Conservation (phyloP, 2,888 invertebrate genomes). For the Peribatodes rhomboidaria region DNA sequence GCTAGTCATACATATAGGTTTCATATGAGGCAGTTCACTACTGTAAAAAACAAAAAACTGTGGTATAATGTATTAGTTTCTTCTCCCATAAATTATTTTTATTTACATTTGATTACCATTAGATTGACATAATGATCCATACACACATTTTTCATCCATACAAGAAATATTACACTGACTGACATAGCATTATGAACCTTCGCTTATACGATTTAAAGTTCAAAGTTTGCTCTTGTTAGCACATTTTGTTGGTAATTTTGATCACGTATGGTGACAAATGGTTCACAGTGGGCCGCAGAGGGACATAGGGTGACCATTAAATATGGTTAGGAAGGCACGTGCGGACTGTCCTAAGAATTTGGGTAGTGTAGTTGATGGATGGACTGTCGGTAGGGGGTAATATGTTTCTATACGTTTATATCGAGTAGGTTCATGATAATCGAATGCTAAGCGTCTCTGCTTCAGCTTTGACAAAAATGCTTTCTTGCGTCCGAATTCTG, state of each 20-base stretch:
- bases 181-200: constrained; percentile 2
- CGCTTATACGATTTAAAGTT: background rate
- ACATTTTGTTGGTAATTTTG: constrained; percentile 34
- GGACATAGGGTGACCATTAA: constrained; percentile 66
- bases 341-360: constrained; percentile 67
- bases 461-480: too few relatives aligned
- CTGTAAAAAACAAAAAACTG: background rate
- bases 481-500: too few relatives aligned
- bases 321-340: constrained; percentile 65
- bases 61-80: background rate
- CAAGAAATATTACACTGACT: background rate
- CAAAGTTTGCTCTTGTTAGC: background rate
- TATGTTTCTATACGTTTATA: background rate
- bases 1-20: too few relatives aligned
- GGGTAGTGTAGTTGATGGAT: constrained; percentile 73
- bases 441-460: too few relatives aligned
- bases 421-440: background rate
- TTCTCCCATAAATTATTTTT: constrained; percentile 14
- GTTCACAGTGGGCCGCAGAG: constrained; percentile 66
- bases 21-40: background rate
- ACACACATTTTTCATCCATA: constrained; percentile 35
- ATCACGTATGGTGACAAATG: constrained; percentile 71
- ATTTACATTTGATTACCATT: constrained; percentile 30
- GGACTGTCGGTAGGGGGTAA: constrained; percentile 57
- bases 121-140: constrained; percentile 35